Base-by-base conservation (phyloP, 2,113 vertebrate genomes). In the Malurus elegans region DNA sequence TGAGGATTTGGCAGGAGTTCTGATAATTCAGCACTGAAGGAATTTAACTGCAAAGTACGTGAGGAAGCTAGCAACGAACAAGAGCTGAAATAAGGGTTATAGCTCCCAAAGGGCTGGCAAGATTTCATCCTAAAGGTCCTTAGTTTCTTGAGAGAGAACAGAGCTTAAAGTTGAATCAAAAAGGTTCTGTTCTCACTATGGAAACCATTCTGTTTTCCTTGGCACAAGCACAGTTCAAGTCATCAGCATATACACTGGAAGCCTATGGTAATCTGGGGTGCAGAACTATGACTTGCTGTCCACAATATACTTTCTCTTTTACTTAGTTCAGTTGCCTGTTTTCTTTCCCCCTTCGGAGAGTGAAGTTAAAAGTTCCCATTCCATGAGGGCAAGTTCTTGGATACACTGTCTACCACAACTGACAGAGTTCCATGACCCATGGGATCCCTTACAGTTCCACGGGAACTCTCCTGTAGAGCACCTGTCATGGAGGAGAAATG, bases 101-200 rank as follows among this genome's bases (percentile, higher is more conserved):
- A 79, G 74, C 24, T 91, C 91, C 62, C 42, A 81, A 61, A 79
- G 20, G 62, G 36, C 34, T 48, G 36, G 65, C 38, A 95, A 88
- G 48, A 84, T 81, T 91, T 87, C 51, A 51, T 84, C 73, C 81
- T 91, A 79, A 89, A 93, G 76, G 71, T 86, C 50, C 51, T 86
- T 62, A 62, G 28, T 48, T 84, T 95, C 56, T 86, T 81, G 36
- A 89, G 45, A 86, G 38, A 80, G 57, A 78, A 60, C 67, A 89
- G 76, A 88, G 42, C 28, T 47, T 36, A 65, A 80, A 85, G 50
- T 2, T 72, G 54, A 93, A 91, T 87, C 70, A 89, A 81, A 85
- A 91, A 87, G 20, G 45, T 81, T 87, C 83, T 91, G 61, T 81
- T 84, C 80, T 92, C 31, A 72, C 91, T 86, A 66, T 51, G 34